Evolutionary conservation across 2,113 vertebrate genomes (phyloP), one percentile per base, ranked within the genome.

Genomic region (Chrysemys picta): DNA sequence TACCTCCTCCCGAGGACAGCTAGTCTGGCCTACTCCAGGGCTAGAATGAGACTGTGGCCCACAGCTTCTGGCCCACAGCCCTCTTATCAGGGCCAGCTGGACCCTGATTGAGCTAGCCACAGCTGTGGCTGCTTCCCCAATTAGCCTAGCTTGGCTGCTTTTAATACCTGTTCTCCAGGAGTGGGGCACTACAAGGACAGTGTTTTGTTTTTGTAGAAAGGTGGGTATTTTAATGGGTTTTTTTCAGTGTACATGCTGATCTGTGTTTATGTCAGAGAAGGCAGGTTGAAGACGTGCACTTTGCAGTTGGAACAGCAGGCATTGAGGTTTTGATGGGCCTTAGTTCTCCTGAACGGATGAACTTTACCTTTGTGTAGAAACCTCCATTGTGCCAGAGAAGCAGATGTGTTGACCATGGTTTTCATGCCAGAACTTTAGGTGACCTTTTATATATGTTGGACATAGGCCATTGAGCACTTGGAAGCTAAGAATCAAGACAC

Each of bases 291-390:
- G 62, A 19, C 1, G 1, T 76, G 11, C 11, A 27, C 3, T 6
- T 14, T 25, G 12, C 11, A 78, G 24, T 8, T 47, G 65, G 42
- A 25, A 13, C 25, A 29, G 45, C 13, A 25, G 24, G 22, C 12
- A 25, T 14, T 45, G 13, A 56, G 0, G 11, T 50, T 47, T 25
- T 0, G 0, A 1, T 49, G 75, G 21, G 11, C 87, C n/a, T 10
- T 22, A 10, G 59, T 75, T 78, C 1, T 86, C 35, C 42, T 81
- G 35, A n/a, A 85, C 3, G 59, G 81, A 17, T 6, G 53, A 78
- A 3, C 2, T 75, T 85, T 57, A 31, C 2, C 6, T 88, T 91
- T 78, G 31, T 47, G 12, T 19, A 47, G 24, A 52, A 16, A 89
- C 80, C 6, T 75, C 53, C 1, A 11, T 89, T 82, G 6, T 52